Conservation (phyloP, 2,888 invertebrate species). For the Sisyra terminalis region DNA sequence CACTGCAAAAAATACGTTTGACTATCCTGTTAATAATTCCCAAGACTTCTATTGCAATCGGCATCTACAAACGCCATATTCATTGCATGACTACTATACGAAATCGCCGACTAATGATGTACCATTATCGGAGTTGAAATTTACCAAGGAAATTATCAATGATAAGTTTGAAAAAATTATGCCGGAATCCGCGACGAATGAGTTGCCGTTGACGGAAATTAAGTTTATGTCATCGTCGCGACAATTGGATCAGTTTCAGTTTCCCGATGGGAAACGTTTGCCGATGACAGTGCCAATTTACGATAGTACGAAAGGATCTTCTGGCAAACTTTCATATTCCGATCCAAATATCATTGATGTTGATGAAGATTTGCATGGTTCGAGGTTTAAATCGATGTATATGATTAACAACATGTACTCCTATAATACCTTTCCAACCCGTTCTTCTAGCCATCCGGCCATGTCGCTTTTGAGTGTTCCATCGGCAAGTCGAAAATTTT, state of each 20-base stretch:
- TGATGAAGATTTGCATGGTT: slow-evolving; percentile 10
- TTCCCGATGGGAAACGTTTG: not conserved
- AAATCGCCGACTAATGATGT: slow-evolving; percentile 13
- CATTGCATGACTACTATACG: too few relatives aligned
- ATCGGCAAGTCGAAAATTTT: not conserved
- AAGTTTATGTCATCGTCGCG: slow-evolving; percentile 21
- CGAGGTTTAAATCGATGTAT: slow-evolving; percentile 3
- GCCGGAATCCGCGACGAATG: slow-evolving; percentile 45
- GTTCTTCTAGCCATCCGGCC: slow-evolving; percentile 13
- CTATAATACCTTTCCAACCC: slow-evolving; percentile 9
- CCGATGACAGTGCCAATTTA: slow-evolving; percentile 1
- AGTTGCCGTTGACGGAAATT: slow-evolving; percentile 41
- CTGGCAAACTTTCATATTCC: slow-evolving; percentile 18
- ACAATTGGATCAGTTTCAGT: not conserved
- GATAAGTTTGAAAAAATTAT: slow-evolving; percentile 14
- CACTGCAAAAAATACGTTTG: not conserved
- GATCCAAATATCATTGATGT: slow-evolving; percentile 25
- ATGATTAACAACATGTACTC: slow-evolving; percentile 3
- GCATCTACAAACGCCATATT: not conserved
- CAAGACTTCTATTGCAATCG: not conserved
- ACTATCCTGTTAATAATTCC: not conserved
- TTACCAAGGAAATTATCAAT: not conserved
- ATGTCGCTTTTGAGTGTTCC: slow-evolving; percentile 14
- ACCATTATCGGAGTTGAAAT: slow-evolving; percentile 10
- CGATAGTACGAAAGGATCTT: not conserved